A percentile compares a stretch with the other conserved stretches of the same genome.
These are phyloP conservation scores for Pogonophryne albipinna DNA, from an alignment of 2,797 vertebrate species.

Conservation along the genomic window DNA sequence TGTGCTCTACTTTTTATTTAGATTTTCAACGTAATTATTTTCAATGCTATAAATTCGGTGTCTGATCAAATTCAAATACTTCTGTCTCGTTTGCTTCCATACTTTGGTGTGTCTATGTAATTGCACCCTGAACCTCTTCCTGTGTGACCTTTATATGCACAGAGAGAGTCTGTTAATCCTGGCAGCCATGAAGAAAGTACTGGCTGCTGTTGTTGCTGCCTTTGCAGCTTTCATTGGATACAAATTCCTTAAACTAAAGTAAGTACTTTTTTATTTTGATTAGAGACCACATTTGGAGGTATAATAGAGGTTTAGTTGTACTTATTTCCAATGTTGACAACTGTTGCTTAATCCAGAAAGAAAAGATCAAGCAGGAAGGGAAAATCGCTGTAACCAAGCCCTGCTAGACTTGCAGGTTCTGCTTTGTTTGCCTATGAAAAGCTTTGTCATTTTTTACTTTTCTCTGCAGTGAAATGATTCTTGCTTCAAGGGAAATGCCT, in stretches of 20 bases:
- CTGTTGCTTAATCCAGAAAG: neutral
- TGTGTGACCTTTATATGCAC: neutral
- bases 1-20: too few relatives aligned
- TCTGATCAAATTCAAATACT: too few relatives aligned
- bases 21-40: too few relatives aligned
- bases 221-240: slow-evolving; percentile 68
- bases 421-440: neutral
- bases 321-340: neutral
- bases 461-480: slow-evolving; percentile 55
- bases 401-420: neutral
- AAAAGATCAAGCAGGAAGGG: neutral
- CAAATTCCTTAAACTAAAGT: slow-evolving; percentile 68
- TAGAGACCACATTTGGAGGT: neutral
- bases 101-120: slow-evolving; percentile 15
- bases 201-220: slow-evolving; percentile 54
- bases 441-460: neutral
- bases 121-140: neutral
- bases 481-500: slow-evolving; percentile 68
- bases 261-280: slow-evolving; percentile 20
- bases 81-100: too few relatives aligned
- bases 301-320: neutral
- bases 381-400: neutral
- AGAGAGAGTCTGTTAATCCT: slow-evolving; percentile 20
- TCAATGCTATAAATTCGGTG: too few relatives aligned
- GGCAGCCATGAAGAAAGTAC: slow-evolving; percentile 46